Conservation (phyloP, 2,888 invertebrate species). For the Mesorhabditis sp. region DNA sequence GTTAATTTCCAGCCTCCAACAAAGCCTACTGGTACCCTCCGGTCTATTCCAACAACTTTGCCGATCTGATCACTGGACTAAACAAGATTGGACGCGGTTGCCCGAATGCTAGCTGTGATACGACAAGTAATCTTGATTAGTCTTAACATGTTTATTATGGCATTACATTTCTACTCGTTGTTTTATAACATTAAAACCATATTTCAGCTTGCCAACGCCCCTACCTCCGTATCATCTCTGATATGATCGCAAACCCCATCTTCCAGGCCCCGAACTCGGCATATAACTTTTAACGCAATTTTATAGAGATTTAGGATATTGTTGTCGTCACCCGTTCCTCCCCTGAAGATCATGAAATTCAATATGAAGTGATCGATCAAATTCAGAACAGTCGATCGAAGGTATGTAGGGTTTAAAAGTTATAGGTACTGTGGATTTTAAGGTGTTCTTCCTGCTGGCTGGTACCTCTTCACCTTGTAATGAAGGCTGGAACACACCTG, state of each 20-base stretch:
- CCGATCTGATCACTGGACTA: conserved; percentile 36
- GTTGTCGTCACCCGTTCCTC: conserved; percentile 42
- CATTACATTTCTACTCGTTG: background rate
- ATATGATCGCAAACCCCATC: background rate
- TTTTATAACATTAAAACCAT: background rate
- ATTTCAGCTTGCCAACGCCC: background rate
- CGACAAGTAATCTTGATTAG: background rate
- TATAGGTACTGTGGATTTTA: conserved; percentile 1
- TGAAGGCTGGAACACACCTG: conserved; percentile 37
- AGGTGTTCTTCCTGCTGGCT: conserved; percentile 38
- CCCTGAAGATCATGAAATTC: conserved; percentile 36
- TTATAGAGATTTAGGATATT: conserved; percentile 11
- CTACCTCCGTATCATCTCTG: background rate
- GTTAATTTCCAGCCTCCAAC: conserved; percentile 31
- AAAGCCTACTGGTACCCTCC: conserved; percentile 32
- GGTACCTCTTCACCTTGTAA: conserved; percentile 42
- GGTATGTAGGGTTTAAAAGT: conserved; percentile 5
- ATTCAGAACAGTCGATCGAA: conserved; percentile 13
- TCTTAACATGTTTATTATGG: too few species aligned
- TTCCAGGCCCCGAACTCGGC: background rate
- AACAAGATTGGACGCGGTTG: conserved; percentile 14
- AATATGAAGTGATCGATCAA: conserved; percentile 20
- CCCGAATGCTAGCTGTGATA: background rate
- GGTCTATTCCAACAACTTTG: conserved; percentile 21
- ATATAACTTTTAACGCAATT: background rate